phyloP scores from a whole-genome alignment of 2,888 invertebrate species.

The Ormyrus rosae region DNA sequence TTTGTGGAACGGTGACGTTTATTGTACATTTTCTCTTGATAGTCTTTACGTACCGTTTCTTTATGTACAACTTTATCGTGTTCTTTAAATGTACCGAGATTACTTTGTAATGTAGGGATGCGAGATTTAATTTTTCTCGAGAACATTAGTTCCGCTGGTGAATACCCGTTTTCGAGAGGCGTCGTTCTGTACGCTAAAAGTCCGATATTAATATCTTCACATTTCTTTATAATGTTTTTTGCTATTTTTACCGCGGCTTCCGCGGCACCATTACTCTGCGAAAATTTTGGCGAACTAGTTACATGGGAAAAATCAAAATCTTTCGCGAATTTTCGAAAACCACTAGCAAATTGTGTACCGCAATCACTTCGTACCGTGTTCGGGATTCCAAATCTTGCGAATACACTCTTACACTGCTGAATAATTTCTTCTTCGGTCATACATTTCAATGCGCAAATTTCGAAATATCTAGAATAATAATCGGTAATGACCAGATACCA shows the following conservation, averaged over 20 bases:
- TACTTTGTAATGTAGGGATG: slow-evolving; percentile 28
- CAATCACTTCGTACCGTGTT: neutral
- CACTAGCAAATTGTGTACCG: neutral
- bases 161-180: slow-evolving; percentile 54
- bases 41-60: slow-evolving; percentile 32
- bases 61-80: slow-evolving; percentile 33
- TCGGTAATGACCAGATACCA: slow-evolving; percentile 56
- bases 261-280: no score
- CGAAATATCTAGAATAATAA: slow-evolving; percentile 61
- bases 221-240: slow-evolving; percentile 54
- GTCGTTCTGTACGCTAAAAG: slow-evolving; percentile 50
- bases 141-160: slow-evolving; percentile 52
- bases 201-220: slow-evolving; percentile 40
- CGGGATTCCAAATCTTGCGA: slow-evolving; percentile 4
- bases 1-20: slow-evolving; percentile 53
- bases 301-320: slow-evolving; percentile 53
- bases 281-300: slow-evolving; percentile 45
- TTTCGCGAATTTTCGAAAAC: slow-evolving; percentile 51
- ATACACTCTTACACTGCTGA: neutral
- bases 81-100: slow-evolving; percentile 27
- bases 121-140: slow-evolving; percentile 20
- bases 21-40: slow-evolving; percentile 52
- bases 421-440: slow-evolving; percentile 20
- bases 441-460: slow-evolving; percentile 51
- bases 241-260: slow-evolving; percentile 60